phyloP scores from a whole-genome alignment of 2,888 invertebrate species.

The Pristionchus japonicus region DNA sequence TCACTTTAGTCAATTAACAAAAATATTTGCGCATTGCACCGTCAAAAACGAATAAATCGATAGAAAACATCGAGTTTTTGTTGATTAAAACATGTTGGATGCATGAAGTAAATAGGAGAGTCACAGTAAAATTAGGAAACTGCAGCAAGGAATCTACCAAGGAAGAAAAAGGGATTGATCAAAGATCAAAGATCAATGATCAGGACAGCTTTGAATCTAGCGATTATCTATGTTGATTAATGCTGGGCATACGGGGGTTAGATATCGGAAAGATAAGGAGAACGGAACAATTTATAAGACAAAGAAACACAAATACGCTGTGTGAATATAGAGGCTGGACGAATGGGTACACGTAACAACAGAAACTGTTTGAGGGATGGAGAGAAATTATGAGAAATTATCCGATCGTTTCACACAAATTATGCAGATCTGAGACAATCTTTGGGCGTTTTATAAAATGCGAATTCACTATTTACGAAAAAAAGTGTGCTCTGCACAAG shows the following conservation, averaged over 20 bases:
- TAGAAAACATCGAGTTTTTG: neutral
- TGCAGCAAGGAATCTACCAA: constrained; percentile 12
- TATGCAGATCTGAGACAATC: constrained; percentile 16
- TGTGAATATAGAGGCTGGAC: constrained; percentile 28
- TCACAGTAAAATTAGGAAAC: constrained; percentile 5
- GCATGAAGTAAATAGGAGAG: neutral
- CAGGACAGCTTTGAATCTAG: constrained; percentile 10
- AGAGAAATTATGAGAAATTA: neutral
- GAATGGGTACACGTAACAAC: constrained; percentile 30
- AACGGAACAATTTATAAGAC: neutral
- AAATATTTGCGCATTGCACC: constrained; percentile 17
- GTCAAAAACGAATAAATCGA: neutral
- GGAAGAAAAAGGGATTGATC: no score
- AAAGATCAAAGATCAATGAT: neutral
- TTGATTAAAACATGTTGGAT: neutral
- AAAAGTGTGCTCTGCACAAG: neutral
- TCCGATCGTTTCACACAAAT: constrained; percentile 18
- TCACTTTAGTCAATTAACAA: neutral
- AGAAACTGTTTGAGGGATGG: neutral
- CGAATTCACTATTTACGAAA: neutral
- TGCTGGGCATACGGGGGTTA: neutral
- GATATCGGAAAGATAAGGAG: neutral
- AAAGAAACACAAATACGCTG: constrained; percentile 24
- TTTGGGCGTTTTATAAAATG: neutral
- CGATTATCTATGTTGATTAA: constrained; percentile 42